These are phyloP conservation scores for Drosophila lowei DNA, from an alignment of 1,140 invertebrate genomes.

Conservation along the genomic window DNA sequence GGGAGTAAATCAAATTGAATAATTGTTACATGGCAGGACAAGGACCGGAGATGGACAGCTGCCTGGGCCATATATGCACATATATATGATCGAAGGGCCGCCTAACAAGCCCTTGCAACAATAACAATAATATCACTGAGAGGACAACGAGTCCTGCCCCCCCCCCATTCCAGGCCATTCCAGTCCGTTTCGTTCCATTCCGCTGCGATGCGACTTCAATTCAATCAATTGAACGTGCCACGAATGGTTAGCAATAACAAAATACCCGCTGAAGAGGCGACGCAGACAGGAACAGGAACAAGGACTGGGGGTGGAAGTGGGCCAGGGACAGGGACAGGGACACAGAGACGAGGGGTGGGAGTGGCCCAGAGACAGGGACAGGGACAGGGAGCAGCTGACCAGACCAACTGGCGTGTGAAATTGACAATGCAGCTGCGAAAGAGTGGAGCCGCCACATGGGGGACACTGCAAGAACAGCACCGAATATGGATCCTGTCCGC, in stretches of 20 bases:
- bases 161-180: neutral
- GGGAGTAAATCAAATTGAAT: conserved; percentile 75
- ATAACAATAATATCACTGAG: conserved; percentile 62
- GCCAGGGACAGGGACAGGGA: neutral
- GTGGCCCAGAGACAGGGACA: conserved; percentile 5
- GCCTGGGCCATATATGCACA: conserved; percentile 19
- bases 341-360: too few species aligned
- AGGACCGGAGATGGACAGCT: conserved; percentile 12
- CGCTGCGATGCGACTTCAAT: conserved; percentile 67
- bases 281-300: conserved; percentile 13
- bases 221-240: conserved; percentile 81
- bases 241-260: conserved; percentile 74
- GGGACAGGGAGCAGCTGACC: conserved; percentile 4
- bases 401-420: conserved; percentile 73
- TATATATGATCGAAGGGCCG: conserved; percentile 34
- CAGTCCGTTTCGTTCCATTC: conserved; percentile 30
- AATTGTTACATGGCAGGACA: conserved; percentile 61
- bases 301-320: neutral
- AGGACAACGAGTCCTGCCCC: conserved; percentile 8
- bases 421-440: conserved; percentile 65
- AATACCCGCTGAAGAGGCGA: conserved; percentile 39
- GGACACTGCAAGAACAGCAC: neutral
- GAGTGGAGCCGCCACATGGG: conserved; percentile 1
- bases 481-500: neutral
- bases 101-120: conserved; percentile 64